These are phyloP conservation scores for Lasioglossum lativentre DNA, from an alignment of 2,888 invertebrate genomes.

Conservation along the genomic window DNA sequence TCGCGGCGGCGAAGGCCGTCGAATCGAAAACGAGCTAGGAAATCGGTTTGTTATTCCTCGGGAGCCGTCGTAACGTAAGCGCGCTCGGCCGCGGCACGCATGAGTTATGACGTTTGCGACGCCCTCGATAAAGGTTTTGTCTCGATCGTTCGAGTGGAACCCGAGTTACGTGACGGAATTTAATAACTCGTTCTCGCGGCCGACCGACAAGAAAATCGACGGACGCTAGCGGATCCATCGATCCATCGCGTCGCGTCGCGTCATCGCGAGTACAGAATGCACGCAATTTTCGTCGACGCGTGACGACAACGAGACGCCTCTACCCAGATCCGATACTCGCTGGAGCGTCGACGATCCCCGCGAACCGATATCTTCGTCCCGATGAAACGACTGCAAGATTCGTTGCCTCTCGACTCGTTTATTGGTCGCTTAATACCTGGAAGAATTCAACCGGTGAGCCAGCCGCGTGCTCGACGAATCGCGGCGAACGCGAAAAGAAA, in stretches of 20 bases:
- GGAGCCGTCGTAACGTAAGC: slow-evolving; percentile 37
- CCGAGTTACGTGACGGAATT: slow-evolving; percentile 65
- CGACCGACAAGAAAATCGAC: slow-evolving; percentile 3
- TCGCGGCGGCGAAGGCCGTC: background rate
- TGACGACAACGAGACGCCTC: background rate
- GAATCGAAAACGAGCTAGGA: background rate
- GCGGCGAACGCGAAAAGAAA: slow-evolving; percentile 3
- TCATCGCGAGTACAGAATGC: background rate
- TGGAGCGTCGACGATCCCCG: background rate
- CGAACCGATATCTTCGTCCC: slow-evolving; percentile 27
- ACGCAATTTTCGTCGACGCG: slow-evolving; percentile 3
- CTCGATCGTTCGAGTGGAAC: slow-evolving; percentile 41
- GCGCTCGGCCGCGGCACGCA: slow-evolving; percentile 52
- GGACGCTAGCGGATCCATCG: slow-evolving; percentile 3
- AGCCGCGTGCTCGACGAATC: slow-evolving; percentile 8
- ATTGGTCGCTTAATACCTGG: slow-evolving; percentile 38
- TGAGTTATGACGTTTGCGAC: slow-evolving; percentile 56
- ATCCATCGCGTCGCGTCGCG: background rate
- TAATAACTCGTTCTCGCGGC: slow-evolving; percentile 45
- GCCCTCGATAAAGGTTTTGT: slow-evolving; percentile 48
- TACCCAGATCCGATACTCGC: background rate
- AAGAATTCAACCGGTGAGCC: slow-evolving; percentile 22
- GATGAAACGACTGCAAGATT: slow-evolving; percentile 23
- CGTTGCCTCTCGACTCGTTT: slow-evolving; percentile 37
- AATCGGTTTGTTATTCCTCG: slow-evolving; percentile 54